These are phyloP conservation scores for Caenorhabditis latens DNA, from an alignment of 1,140 invertebrate species.

Conservation along the genomic window DNA sequence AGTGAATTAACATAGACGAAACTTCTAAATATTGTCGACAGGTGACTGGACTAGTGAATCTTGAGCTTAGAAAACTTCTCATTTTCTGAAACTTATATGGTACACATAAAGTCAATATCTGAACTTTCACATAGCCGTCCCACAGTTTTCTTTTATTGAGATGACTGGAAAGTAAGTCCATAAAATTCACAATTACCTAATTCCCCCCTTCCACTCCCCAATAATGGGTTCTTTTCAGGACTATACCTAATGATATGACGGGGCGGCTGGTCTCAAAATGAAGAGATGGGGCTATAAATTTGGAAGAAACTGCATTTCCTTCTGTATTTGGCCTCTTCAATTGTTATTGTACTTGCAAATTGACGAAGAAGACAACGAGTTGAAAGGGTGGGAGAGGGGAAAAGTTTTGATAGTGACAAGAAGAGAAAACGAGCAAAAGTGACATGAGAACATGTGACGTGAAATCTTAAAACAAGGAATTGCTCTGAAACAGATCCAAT, in stretches of 20 bases:
- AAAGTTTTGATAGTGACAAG: conserved; percentile 22
- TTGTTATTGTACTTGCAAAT: conserved; percentile 26
- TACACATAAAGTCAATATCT: no score
- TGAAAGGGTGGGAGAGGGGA: neutral
- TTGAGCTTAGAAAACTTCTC: no score
- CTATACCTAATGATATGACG: neutral
- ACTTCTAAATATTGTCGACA: no score
- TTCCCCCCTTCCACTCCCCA: neutral
- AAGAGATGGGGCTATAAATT: conserved; percentile 28
- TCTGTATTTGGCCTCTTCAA: neutral
- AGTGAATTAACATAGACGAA: no score
- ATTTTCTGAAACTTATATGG: no score
- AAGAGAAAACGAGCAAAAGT: neutral
- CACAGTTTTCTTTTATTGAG: neutral
- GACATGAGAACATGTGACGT: conserved; percentile 1
- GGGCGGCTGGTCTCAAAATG: neutral
- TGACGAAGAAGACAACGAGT: neutral
- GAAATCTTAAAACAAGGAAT: conserved; percentile 2
- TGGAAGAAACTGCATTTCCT: neutral
- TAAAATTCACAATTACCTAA: conserved; percentile 12
- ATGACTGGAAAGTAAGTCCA: neutral
- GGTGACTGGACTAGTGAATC: no score
- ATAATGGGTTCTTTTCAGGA: conserved; percentile 8
- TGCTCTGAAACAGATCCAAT: neutral
- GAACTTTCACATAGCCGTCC: no score